Conservation (phyloP, 1,140 invertebrate genomes). For the Ceratitis capitata region DNA sequence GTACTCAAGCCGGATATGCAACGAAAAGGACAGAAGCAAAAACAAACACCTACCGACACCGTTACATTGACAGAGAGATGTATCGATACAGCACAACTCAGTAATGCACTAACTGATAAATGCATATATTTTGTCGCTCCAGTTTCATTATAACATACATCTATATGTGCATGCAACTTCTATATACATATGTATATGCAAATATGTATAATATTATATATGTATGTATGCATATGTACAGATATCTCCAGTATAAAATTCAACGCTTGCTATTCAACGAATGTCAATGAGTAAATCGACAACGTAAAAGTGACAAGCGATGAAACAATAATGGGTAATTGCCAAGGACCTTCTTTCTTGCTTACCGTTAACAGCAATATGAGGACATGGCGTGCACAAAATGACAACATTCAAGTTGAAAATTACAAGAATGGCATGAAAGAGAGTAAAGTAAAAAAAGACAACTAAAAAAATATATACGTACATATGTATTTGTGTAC, state of each 20-base stretch:
- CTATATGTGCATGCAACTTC: too few species aligned
- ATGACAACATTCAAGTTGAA: neutral
- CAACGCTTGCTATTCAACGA: neutral
- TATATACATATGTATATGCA: too few species aligned
- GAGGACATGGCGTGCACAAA: neutral
- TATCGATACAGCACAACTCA: slow-evolving; percentile 24
- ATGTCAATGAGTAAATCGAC: neutral
- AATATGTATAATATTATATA: too few species aligned
- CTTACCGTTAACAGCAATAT: neutral
- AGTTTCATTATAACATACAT: neutral
- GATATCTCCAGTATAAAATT: too few species aligned
- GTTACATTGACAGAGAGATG: neutral
- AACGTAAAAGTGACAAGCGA: slow-evolving; percentile 10
- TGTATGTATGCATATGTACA: too few species aligned
- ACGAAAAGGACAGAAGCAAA: neutral
- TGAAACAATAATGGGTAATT: slow-evolving; percentile 31
- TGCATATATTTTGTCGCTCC: slow-evolving; percentile 2
- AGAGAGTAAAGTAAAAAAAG: neutral
- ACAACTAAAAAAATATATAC: neutral
- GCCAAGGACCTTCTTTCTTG: neutral
- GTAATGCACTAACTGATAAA: neutral
- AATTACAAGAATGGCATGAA: neutral
- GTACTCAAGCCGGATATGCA: neutral
- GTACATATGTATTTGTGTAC: neutral
- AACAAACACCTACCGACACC: neutral